A percentile compares a stretch with the other conserved stretches of the same genome.
Conservation (phyloP, 1,140 invertebrate species). For the Pachypeltis micranthus region DNA sequence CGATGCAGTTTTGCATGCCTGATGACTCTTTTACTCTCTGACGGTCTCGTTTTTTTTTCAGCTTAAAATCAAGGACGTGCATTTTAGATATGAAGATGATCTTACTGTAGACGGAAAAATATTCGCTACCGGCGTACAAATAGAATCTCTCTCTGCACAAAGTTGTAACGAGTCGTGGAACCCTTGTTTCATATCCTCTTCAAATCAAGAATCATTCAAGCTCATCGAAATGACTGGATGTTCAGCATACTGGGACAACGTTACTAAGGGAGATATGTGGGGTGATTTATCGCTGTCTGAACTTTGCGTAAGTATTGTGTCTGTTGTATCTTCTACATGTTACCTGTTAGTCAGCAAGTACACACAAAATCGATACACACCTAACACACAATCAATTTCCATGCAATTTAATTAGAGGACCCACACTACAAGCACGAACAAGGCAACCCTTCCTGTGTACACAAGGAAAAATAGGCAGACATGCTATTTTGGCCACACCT, state of each 20-base stretch:
- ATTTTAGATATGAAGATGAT: slow-evolving; percentile 89
- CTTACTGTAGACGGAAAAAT: slow-evolving; percentile 45
- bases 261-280: slow-evolving; percentile 50
- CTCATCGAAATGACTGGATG: slow-evolving; percentile 77
- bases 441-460: too few species aligned
- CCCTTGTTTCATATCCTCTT: slow-evolving; percentile 58
- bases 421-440: too few species aligned
- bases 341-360: too few species aligned
- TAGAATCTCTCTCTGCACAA: slow-evolving; percentile 70
- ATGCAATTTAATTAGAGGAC: too few species aligned
- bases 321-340: too few species aligned
- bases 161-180: slow-evolving; percentile 85
- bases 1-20: too few species aligned
- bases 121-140: slow-evolving; percentile 77
- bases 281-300: slow-evolving; percentile 54
- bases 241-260: slow-evolving; percentile 80
- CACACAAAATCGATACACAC: too few species aligned
- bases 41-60: slow-evolving; percentile 40
- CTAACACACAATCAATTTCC: too few species aligned
- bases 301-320: slow-evolving; percentile 45
- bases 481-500: too few species aligned
- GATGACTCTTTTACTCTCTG: too few species aligned
- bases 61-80: slow-evolving; percentile 85
- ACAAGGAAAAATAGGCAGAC: too few species aligned
- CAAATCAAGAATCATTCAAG: slow-evolving; percentile 62